Evolutionary conservation across 2,888 invertebrate genomes (phyloP), one percentile per base, ranked within the genome.

Genomic region (Ecliptopera silaceata): DNA sequence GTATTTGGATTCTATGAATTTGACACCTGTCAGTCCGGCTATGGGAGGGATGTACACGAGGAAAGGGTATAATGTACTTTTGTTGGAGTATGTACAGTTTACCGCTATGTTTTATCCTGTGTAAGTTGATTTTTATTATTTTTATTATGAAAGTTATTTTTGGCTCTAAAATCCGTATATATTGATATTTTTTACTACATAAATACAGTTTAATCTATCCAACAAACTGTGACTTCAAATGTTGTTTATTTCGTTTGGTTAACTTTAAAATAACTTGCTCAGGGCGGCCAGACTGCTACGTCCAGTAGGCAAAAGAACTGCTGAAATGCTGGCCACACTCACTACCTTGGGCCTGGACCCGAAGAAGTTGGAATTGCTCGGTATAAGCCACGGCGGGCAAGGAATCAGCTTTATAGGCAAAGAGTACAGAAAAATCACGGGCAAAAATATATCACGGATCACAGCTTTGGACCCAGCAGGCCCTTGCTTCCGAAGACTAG

Each of bases 31-130:
- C 1, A 50, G 59, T 1, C 38, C 56, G 0, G 17, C 47, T 0
- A 61, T 65, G 59, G 65, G 63, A 3, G 44, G 57, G 1, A 15
- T 52, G 3, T 65, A 63, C 10, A 60, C 59, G 11, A 59, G 48
- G 31, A 36, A 31, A 6, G 63, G 74, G 0, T 79, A 80, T 31
- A 75, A 76, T 46, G 74, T 70, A 0, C 46, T 75, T 1, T 12
- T 70, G 8, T 18, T 77, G 56, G 73, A 77, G 15, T 61, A 66
- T 54, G 11, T 65, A 52, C 52, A 42, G 48, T 63, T 65, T 41
- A 44, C 22, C 3, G 39, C 53, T 3, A 17, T 13, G 15, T 34
- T 51, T 12, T 65, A 55, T 26, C 65, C 65, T 2, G 32, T 48
- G 65, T 65, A 46, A 56, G 56, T 56, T 29, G 6, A 15, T 3